Base-by-base conservation (phyloP, 1,140 invertebrate species). In the Pseudachorutes palmiensis region DNA sequence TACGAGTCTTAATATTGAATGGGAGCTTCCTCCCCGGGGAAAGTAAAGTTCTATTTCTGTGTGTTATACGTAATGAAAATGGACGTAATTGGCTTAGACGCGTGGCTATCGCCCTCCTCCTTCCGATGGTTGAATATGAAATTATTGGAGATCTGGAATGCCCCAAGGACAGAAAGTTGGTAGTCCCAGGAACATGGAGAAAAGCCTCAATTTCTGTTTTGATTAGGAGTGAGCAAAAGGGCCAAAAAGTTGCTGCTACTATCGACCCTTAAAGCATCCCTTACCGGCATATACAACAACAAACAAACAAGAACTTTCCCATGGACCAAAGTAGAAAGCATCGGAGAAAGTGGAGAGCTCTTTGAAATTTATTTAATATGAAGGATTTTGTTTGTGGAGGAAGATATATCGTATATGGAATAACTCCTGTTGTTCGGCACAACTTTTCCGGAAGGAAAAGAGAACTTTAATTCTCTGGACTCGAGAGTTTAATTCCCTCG, bases 171-270 rank as follows among this genome's bases (percentile, higher is more conserved):
- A 5, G 5, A 55, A 55, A 55, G 12, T 55, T 55, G 51, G 36
- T 45, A 45, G 36, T 45, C 19, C 19, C 5, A 41, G 36, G 19
- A 19, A 41, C 5, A 41, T 5, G 36, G 19, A 41, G 36, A 19
- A 41, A 41, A 41, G 36, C 24, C 51, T 55, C 51, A 55, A 55
- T 55, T 55, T 55, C 24, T 55, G 51, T 55, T 55, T 55, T 55
- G 51, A 55, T 55, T 55, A 55, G 14, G 36, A 45, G 9, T 45
- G 9, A 45, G 19, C 9, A 45, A 45, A 45, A 45, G 19, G 24
- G 5, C 36, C 36, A 41, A 19, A 41, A 41, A 41, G 36, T 41
- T 41, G 36, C 19, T 19, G 5, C 19, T 41, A 41, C 36, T n/a
- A n/a, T n/a, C n/a, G n/a, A n/a, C n/a, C n/a, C n/a, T n/a, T n/a